Percentiles rank a stretch among this genome's conserved stretches.
phyloP scores from a whole-genome alignment of 2,888 invertebrate species.

The Phaonia tiefii region DNA sequence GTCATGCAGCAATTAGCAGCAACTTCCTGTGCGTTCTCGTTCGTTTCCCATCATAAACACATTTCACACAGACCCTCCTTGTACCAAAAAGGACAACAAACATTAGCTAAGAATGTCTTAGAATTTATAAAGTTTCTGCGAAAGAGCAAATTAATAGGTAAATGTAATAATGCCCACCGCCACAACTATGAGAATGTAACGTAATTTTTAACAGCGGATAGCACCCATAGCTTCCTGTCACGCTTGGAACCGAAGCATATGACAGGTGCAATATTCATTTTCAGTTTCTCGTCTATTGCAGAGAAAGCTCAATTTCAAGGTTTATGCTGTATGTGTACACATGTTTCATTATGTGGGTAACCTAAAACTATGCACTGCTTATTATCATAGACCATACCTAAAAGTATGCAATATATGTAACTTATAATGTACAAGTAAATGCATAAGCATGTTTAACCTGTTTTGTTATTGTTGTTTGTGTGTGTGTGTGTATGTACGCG shows the following conservation, averaged over 20 bases:
- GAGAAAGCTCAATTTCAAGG: conserved; percentile 1
- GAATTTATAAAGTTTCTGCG: conserved; percentile 55
- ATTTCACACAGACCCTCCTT: conserved; percentile 50
- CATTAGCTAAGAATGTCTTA: background rate
- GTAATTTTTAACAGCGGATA: too few relatives aligned
- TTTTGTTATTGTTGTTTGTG: conserved; percentile 44
- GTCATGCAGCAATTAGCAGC: conserved; percentile 66
- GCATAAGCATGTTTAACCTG: conserved; percentile 66
- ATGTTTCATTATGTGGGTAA: conserved; percentile 38
- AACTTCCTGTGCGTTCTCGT: conserved; percentile 54
- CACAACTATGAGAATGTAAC: too few relatives aligned
- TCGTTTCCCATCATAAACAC: background rate
- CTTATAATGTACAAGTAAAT: conserved; percentile 53
- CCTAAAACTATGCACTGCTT: conserved; percentile 55
- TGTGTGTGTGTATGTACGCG: background rate
- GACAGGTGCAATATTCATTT: too few relatives aligned
- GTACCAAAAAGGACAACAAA: background rate
- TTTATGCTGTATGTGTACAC: conserved; percentile 12
- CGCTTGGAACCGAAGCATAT: too few relatives aligned
- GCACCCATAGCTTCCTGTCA: too few relatives aligned
- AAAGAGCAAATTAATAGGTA: conserved; percentile 49
- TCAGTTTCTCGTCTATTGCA: too few relatives aligned
- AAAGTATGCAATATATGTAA: conserved; percentile 52
- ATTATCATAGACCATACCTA: conserved; percentile 56
- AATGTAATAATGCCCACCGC: conserved; percentile 32